phyloP scores from a whole-genome alignment of 2,888 invertebrate genomes.

The Sesia apiformis region DNA sequence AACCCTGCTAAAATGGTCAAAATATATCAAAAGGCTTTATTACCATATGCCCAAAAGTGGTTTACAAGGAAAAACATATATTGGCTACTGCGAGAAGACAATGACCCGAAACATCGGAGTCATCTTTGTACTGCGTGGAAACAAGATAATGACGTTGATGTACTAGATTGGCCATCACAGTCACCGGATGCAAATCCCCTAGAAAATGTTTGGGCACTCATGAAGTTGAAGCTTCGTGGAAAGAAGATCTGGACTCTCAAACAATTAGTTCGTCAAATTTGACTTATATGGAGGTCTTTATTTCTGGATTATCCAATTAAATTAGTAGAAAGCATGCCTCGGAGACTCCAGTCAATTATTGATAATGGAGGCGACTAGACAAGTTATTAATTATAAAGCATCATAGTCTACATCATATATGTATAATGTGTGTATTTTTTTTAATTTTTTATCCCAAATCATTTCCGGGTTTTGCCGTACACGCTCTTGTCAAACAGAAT shows the following conservation, averaged over 20 bases:
- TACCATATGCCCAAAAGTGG: slow-evolving; percentile 1
- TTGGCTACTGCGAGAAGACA: slow-evolving; percentile 12
- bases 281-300: slow-evolving; percentile 1
- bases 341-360: background rate
- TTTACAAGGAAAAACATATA: background rate
- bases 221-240: slow-evolving; percentile 10
- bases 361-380: background rate
- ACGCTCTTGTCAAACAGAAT: too few species aligned
- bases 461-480: too few species aligned
- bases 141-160: slow-evolving; percentile 11
- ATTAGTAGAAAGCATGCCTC: background rate
- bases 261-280: background rate
- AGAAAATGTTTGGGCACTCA: slow-evolving; percentile 12
- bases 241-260: background rate
- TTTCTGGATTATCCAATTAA: background rate
- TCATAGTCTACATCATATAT: background rate
- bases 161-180: slow-evolving; percentile 10
- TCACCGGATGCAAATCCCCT: slow-evolving; percentile 16
- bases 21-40: slow-evolving; percentile 1
- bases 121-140: slow-evolving; percentile 13
- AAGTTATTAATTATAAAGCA: background rate
- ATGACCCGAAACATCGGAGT: slow-evolving; percentile 15
- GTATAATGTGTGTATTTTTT: too few species aligned
- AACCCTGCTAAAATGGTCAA: slow-evolving; percentile 3
- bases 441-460: too few species aligned